phyloP scores from a whole-genome alignment of 2,113 vertebrate genomes.

The Pseudorectes ferrugineus region DNA sequence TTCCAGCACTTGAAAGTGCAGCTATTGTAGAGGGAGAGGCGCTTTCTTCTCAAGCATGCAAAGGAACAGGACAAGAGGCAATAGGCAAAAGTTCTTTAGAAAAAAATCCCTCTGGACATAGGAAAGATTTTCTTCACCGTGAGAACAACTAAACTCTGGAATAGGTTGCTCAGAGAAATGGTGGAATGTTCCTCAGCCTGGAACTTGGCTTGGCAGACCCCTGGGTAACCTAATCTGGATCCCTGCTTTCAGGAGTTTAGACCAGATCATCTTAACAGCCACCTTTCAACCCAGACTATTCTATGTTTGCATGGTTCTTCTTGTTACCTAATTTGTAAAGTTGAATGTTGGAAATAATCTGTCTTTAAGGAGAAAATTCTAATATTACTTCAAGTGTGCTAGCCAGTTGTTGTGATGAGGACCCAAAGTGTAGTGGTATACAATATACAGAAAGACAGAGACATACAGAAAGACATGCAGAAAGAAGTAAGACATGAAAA shows the following conservation, averaged over 20 bases:
- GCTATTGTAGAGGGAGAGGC: background rate
- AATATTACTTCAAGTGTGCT: background rate
- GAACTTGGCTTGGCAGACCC: background rate
- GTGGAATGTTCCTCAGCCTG: background rate
- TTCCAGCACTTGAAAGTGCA: background rate
- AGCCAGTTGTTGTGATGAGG: background rate
- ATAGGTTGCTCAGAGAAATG: background rate
- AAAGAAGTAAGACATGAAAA: background rate
- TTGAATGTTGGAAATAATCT: background rate
- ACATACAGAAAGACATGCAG: background rate
- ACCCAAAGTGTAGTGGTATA: background rate
- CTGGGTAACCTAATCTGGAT: background rate
- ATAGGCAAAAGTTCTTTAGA: background rate
- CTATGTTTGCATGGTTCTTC: background rate
- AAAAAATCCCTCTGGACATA: background rate
- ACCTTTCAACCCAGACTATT: background rate
- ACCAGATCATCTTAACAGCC: background rate
- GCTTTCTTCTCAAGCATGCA: background rate
- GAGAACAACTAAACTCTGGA: background rate
- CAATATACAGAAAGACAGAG: background rate
- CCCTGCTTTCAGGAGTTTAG: background rate
- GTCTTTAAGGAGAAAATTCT: background rate
- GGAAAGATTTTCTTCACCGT: background rate
- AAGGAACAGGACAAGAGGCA: background rate
- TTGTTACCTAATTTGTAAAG: background rate